Evolutionary conservation across 2,113 vertebrate genomes (phyloP).

Genomic region (Dryoscopus gambensis): DNA sequence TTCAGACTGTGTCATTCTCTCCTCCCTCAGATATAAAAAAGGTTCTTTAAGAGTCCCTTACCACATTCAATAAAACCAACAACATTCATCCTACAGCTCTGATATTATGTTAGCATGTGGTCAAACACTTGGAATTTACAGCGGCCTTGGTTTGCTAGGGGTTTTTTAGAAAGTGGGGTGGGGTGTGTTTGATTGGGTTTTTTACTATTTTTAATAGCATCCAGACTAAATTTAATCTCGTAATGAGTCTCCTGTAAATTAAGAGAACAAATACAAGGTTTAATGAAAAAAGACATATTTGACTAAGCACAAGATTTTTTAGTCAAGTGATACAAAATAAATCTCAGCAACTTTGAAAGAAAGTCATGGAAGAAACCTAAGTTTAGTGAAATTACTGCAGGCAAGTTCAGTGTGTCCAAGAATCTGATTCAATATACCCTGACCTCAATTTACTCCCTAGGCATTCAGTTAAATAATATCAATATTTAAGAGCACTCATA

Average conservation of each 20-base stretch:
- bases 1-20: not conserved
- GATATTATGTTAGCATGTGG: not conserved
- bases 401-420: not conserved
- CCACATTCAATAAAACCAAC: not conserved
- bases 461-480: not conserved
- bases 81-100: not conserved
- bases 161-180: not conserved
- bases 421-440: not conserved
- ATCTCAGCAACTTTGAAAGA: not conserved
- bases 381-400: not conserved
- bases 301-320: not conserved
- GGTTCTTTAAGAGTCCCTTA: not conserved
- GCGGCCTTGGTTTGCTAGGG: rapidly evolving
- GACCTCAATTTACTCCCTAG: not conserved
- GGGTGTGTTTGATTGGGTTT: rapidly evolving
- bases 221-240: not conserved
- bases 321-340: not conserved
- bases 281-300: not conserved
- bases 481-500: not conserved
- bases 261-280: not conserved
- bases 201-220: not conserved
- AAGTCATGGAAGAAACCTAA: not conserved
- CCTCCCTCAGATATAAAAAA: not conserved
- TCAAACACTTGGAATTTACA: not conserved
- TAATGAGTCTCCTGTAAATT: not conserved